phyloP scores from a whole-genome alignment of 2,888 invertebrate species.

The Drosophila borealis region DNA sequence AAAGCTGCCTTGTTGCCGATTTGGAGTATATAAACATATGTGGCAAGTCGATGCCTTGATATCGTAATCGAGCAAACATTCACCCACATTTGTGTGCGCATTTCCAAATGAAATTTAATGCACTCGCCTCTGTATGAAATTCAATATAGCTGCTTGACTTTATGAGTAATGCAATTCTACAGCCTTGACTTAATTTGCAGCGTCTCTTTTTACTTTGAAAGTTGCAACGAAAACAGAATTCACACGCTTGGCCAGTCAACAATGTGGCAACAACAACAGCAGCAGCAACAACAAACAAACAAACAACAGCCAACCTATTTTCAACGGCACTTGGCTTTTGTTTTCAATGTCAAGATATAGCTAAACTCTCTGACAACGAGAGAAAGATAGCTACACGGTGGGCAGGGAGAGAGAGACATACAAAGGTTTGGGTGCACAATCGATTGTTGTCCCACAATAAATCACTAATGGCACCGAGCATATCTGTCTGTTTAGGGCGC shows the following conservation, averaged over 20 bases:
- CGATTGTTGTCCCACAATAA: conserved; percentile 72
- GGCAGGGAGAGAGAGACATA: not conserved
- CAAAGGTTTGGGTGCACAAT: conserved; percentile 42
- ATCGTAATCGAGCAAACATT: conserved; percentile 38
- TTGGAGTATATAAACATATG: not conserved
- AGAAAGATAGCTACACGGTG: conserved; percentile 4
- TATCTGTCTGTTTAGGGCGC: conserved; percentile 73
- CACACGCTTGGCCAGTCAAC: conserved; percentile 64
- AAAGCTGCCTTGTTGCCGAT: not conserved
- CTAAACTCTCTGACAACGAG: conserved; percentile 15
- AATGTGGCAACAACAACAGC: conserved; percentile 42
- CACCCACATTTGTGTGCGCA: conserved; percentile 60
- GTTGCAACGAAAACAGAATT: conserved; percentile 78
- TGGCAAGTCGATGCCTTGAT: conserved; percentile 22
- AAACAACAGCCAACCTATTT: conserved; percentile 47
- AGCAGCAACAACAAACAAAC: conserved; percentile 13
- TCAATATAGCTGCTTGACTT: conserved; percentile 56
- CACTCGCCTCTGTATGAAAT: conserved; percentile 53
- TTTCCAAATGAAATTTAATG: conserved; percentile 54
- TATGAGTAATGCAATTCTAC: conserved; percentile 67
- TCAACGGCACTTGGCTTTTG: conserved; percentile 58
- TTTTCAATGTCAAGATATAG: conserved; percentile 73
- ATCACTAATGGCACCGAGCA: conserved; percentile 72
- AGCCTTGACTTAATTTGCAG: conserved; percentile 75
- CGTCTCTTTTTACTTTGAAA: conserved; percentile 75